Conservation (phyloP, 2,797 vertebrate genomes). For the Neoniphon sammara region DNA sequence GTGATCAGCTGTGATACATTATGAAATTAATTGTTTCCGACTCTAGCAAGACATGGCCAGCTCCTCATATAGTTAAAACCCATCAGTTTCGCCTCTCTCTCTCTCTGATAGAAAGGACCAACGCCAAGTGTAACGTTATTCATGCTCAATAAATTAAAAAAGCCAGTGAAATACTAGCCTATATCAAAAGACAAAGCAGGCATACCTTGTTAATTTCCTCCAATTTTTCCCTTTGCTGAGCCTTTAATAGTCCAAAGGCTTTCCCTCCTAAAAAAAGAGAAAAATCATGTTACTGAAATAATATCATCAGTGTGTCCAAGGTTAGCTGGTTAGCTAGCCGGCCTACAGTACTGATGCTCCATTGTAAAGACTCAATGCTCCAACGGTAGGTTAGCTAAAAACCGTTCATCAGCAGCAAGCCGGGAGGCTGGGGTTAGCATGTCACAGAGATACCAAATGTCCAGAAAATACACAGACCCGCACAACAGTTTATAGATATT, state of each 20-base stretch:
- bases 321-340: slow-evolving; percentile 12
- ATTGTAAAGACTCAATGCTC: slow-evolving; percentile 59
- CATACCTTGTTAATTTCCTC: slow-evolving; percentile 91
- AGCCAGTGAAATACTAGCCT: slow-evolving; percentile 29
- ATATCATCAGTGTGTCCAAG: slow-evolving; percentile 9
- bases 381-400: slow-evolving; percentile 34
- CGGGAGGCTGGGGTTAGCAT: neutral
- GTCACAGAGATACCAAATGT: slow-evolving; percentile 4
- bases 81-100: neutral
- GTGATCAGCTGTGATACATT: neutral
- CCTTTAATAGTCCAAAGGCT: slow-evolving; percentile 88
- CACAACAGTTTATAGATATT: slow-evolving; percentile 3
- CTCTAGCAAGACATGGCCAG: neutral
- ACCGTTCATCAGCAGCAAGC: neutral
- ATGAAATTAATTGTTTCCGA: neutral
- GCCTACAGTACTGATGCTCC: slow-evolving; percentile 57
- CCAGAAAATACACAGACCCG: neutral
- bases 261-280: slow-evolving; percentile 85
- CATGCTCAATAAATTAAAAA: slow-evolving; percentile 41
- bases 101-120: slow-evolving; percentile 50
- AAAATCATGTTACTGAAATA: slow-evolving; percentile 1
- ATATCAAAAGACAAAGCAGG: neutral
- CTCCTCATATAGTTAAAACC: neutral
- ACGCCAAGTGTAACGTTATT: slow-evolving; percentile 61
- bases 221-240: slow-evolving; percentile 86